Percentiles rank a stretch among this genome's conserved stretches.
These are phyloP conservation scores for Pongo pygmaeus DNA, from an alignment of 2,113 vertebrate genomes.

Conservation along the genomic window DNA sequence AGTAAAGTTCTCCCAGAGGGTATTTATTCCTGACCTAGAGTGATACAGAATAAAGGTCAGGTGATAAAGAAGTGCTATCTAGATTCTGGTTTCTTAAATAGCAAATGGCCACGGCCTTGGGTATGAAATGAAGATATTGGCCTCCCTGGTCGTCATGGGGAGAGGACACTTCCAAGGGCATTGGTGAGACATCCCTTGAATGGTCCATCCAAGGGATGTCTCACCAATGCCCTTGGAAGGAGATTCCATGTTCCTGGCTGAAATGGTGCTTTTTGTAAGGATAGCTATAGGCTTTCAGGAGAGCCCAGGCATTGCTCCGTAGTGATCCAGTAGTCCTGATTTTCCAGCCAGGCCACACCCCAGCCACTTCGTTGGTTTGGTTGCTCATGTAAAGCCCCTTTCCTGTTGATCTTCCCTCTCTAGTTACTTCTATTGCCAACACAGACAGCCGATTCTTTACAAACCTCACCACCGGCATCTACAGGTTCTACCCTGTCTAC, in stretches of 20 bases:
- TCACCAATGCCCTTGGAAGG: neutral
- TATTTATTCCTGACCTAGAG: neutral
- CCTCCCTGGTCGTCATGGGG: too few relatives aligned
- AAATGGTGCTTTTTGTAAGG: neutral
- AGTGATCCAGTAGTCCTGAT: neutral
- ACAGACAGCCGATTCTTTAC: constrained; percentile 94
- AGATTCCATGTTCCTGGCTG: neutral
- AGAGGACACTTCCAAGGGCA: neutral
- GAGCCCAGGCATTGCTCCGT: neutral
- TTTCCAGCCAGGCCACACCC: neutral
- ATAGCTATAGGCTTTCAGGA: neutral
- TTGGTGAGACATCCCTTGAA: neutral
- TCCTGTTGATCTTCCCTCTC: constrained; percentile 31
- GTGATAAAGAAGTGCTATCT: neutral
- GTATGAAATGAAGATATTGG: neutral
- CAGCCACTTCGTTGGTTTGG: neutral
- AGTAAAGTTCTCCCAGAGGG: neutral
- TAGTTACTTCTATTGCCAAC: constrained; percentile 91
- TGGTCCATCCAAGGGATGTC: neutral
- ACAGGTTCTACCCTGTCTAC: constrained; percentile 89
- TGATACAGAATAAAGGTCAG: neutral
- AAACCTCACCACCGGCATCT: constrained; percentile 88
- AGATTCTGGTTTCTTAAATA: constrained; percentile 1
- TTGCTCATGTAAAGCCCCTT: neutral
- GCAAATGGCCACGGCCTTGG: neutral